phyloP scores from a whole-genome alignment of 2,113 vertebrate genomes.

The Mus pahari region DNA sequence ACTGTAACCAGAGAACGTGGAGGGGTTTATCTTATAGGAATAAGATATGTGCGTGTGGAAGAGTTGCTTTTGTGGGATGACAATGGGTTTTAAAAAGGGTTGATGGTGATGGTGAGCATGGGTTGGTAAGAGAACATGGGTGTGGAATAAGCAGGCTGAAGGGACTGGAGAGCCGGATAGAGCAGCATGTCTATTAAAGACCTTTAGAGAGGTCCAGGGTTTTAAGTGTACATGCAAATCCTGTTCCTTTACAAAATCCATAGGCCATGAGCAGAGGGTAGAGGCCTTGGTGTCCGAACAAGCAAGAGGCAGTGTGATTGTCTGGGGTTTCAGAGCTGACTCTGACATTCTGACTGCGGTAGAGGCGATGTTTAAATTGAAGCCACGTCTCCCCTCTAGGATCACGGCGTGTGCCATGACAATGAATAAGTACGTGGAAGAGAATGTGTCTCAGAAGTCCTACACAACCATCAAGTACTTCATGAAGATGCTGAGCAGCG shows the following conservation, averaged over 20 bases:
- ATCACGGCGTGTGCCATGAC: constrained; percentile 96
- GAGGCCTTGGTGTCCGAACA: rapidly evolving
- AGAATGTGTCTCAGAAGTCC: constrained; percentile 97
- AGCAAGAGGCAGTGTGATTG: neutral
- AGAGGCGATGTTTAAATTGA: neutral
- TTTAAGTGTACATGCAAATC: neutral
- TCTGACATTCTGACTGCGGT: neutral
- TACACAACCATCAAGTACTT: constrained; percentile 97
- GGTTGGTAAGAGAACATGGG: neutral
- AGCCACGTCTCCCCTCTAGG: constrained; percentile 84
- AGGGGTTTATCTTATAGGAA: neutral
- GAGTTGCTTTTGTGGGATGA: neutral
- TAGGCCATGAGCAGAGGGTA: neutral
- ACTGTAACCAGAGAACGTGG: neutral
- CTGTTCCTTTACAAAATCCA: neutral
- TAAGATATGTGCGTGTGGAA: neutral
- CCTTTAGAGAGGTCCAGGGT: neutral
- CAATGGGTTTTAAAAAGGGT: neutral
- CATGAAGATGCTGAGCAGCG: constrained; percentile 97
- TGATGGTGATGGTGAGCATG: neutral
- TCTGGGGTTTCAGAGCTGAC: neutral
- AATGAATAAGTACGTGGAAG: constrained; percentile 98
- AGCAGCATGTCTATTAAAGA: neutral
- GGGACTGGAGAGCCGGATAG: neutral
- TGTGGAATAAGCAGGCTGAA: neutral